Conservation (phyloP, 2,888 invertebrate species). For the Morinoia aosen region DNA sequence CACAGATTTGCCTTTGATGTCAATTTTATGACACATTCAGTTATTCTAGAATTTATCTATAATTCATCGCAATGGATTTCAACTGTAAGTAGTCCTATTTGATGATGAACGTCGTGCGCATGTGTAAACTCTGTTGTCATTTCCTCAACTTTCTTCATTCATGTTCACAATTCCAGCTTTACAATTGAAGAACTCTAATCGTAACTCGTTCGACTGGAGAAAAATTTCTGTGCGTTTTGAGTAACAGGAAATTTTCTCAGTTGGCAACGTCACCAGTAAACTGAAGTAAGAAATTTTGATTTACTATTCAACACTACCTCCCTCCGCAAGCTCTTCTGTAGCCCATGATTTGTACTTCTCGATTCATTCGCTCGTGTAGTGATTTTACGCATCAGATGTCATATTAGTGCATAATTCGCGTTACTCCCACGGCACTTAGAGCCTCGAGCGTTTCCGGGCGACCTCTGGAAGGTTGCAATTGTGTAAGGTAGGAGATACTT, state of each 20-base stretch:
- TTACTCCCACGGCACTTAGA: background rate
- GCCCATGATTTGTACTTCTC: background rate
- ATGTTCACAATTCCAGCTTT: background rate
- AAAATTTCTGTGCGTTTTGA: background rate
- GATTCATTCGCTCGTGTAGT: too few species aligned
- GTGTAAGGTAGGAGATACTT: background rate
- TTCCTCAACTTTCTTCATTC: background rate
- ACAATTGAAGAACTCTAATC: background rate
- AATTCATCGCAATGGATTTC: background rate
- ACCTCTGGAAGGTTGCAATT: background rate
- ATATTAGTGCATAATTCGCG: too few species aligned
- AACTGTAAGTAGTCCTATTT: background rate
- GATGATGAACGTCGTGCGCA: background rate
- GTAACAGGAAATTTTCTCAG: background rate
- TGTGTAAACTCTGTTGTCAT: background rate
- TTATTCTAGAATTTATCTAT: background rate
- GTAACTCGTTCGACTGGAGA: background rate
- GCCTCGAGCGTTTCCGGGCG: background rate
- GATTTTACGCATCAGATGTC: too few species aligned
- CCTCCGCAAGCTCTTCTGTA: background rate
- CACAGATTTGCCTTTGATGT: background rate
- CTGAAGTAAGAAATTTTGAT: background rate
- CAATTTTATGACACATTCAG: background rate
- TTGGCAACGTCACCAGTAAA: background rate
- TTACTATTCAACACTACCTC: background rate